These are phyloP conservation scores for Nomada goodeniana DNA, from an alignment of 2,888 invertebrate genomes.

Conservation along the genomic window DNA sequence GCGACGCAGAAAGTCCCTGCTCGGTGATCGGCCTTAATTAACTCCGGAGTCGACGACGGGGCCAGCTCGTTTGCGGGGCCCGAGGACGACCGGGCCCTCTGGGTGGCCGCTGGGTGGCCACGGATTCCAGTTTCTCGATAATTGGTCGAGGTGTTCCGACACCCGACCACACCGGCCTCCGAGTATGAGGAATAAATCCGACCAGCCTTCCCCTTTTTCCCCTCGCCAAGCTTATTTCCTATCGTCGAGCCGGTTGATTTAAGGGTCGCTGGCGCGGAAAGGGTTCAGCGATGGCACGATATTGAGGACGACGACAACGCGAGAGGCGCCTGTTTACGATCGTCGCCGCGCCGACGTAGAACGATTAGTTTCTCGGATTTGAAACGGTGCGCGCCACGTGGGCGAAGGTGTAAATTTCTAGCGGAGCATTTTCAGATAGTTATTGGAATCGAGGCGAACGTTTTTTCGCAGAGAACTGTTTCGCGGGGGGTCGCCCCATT, in stretches of 20 bases:
- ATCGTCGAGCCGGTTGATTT: constrained; percentile 28
- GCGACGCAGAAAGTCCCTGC: constrained; percentile 71
- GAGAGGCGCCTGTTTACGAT: constrained; percentile 77
- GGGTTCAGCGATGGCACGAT: constrained; percentile 72
- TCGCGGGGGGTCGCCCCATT: too few relatives aligned
- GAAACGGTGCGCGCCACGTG: too few relatives aligned
- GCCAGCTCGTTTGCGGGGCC: constrained; percentile 75
- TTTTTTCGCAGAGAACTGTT: too few relatives aligned
- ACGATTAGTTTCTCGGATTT: constrained; percentile 62
- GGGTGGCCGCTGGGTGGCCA: constrained; percentile 78
- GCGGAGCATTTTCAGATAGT: not conserved
- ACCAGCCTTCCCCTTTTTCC: constrained; percentile 22
- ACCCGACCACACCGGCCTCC: constrained; percentile 80
- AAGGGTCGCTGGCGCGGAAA: constrained; percentile 25
- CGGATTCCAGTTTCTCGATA: constrained; percentile 84
- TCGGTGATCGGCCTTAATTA: constrained; percentile 74
- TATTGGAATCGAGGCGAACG: too few relatives aligned
- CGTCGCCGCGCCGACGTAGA: constrained; percentile 66
- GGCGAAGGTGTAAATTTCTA: not conserved
- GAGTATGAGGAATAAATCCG: constrained; percentile 74
- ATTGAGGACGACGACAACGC: constrained; percentile 75
- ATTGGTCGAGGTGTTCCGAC: constrained; percentile 85
- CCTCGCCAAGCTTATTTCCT: not conserved
- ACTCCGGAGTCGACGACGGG: constrained; percentile 70
- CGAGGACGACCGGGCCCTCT: constrained; percentile 55